These are phyloP conservation scores for Nymphalis polychloros DNA, from an alignment of 2,888 invertebrate species.

Conservation along the genomic window DNA sequence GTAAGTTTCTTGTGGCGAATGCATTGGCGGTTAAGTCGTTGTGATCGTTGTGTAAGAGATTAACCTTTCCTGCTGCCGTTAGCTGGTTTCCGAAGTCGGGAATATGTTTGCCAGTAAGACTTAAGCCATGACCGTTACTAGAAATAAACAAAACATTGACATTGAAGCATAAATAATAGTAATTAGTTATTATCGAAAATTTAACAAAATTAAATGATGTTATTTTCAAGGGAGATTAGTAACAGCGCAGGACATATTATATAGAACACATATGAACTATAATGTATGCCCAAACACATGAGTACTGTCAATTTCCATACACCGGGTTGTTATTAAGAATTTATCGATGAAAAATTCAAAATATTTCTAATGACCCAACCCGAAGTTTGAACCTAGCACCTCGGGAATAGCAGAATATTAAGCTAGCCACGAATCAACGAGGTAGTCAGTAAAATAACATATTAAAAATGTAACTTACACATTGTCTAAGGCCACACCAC, in stretches of 20 bases:
- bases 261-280: too few relatives aligned
- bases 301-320: too few relatives aligned
- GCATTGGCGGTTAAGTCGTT: constrained; percentile 51
- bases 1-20: constrained; percentile 49
- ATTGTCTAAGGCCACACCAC: constrained; percentile 48
- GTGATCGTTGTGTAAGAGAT: constrained; percentile 48
- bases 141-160: constrained; percentile 9
- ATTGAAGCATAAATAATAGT: not conserved
- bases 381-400: too few relatives aligned
- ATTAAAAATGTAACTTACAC: constrained; percentile 41
- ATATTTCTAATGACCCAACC: too few relatives aligned
- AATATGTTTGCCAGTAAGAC: constrained; percentile 47
- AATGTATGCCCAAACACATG: too few relatives aligned
- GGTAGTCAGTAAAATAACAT: not conserved
- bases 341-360: too few relatives aligned
- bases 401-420: not conserved
- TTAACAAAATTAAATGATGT: too few relatives aligned
- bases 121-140: constrained; percentile 48
- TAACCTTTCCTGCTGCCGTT: constrained; percentile 50
- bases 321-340: too few relatives aligned
- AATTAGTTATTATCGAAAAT: too few relatives aligned
- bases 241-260: too few relatives aligned
- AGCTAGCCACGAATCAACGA: not conserved
- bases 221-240: too few relatives aligned
- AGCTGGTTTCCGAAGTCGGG: constrained; percentile 50